Conservation (phyloP, 2,113 vertebrate species). For the Macaca mulatta region DNA sequence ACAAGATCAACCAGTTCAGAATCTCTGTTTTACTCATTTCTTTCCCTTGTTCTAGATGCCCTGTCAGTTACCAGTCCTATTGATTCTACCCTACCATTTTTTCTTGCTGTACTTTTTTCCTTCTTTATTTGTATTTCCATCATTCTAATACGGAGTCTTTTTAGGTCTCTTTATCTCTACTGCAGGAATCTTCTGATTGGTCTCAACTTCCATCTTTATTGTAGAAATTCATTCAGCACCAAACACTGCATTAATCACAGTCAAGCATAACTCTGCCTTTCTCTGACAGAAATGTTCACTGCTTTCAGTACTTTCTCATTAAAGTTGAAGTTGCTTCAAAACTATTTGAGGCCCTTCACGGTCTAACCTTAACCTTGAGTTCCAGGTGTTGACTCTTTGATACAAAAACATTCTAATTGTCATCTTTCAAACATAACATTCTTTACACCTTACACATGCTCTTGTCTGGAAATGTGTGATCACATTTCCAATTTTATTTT, state of each 20-base stretch:
- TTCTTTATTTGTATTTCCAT: neutral
- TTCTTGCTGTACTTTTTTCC: neutral
- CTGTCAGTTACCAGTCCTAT: neutral
- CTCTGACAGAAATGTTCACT: neutral
- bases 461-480: no score
- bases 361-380: neutral
- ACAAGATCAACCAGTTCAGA: neutral
- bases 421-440: neutral
- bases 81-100: neutral
- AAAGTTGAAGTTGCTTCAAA: neutral
- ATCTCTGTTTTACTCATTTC: neutral
- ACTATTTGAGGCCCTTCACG: neutral
- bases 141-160: neutral
- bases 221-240: neutral
- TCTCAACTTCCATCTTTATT: neutral
- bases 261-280: neutral
- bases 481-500: neutral
- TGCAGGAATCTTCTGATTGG: neutral
- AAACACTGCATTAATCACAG: neutral
- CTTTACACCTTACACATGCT: neutral
- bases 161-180: neutral
- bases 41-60: neutral
- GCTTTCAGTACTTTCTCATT: neutral
- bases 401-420: neutral
- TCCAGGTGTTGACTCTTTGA: neutral